Evolutionary conservation across 2,113 vertebrate species (phyloP), one percentile per base, ranked within the genome.

Genomic region (Callopanchax toddi): DNA sequence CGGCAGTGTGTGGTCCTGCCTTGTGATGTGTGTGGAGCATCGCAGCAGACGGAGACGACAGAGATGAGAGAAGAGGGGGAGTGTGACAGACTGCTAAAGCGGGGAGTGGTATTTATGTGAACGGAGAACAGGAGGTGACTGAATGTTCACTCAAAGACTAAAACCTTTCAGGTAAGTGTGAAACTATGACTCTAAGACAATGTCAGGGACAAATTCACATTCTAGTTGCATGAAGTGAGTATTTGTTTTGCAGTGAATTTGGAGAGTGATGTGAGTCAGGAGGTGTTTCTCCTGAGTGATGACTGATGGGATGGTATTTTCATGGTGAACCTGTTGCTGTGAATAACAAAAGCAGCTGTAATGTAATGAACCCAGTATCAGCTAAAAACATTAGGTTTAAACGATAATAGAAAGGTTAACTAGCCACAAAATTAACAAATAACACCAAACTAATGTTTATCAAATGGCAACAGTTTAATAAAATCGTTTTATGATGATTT

Each of bases 161-260:
- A 66, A 69, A 57, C 58, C 40, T 69, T 43, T 49, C 25, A 17
- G 83, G 87, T 87, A 79, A 85, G 84, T 81, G 54, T 66, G 29
- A 57, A 67, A 77, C 67, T 53, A 26, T 32, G 2, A 25, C 56
- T 39, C 22, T 18, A 21, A 34, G 44, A 60, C 63, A 59, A 44
- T 74, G n/a, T n/a, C 49, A 51, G 50, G 39, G 29, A 32, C 6
- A 26, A 26, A 6, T 26, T 17, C 22, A 10, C 17, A 26, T 67
- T 9, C 63, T 6, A 1, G 2, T 5, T 53, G 44, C 43, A 18
- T 18, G 9, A 29, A 32, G 17, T 44, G n/a, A 18, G 7, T 3
- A 39, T 43, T 43, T 8, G n/a, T n/a, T 9, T 18, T 18, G 42
- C 17, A 18, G 15, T n/a, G 40, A 43, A 6, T 43, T 43, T 7